phyloP scores from a whole-genome alignment of 2,888 invertebrate genomes.

The Aspidapion aeneum region DNA sequence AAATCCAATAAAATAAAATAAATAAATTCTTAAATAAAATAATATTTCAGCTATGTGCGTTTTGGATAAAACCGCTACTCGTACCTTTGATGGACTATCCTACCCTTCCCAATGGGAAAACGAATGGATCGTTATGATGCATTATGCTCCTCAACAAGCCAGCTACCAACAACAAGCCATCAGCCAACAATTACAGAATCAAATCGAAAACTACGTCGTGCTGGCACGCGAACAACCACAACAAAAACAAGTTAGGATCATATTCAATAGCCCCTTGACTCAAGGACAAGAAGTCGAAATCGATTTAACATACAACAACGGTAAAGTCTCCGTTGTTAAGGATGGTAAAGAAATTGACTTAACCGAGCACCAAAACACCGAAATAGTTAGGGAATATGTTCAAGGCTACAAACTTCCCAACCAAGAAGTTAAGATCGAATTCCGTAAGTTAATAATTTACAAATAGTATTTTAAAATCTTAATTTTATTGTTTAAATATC shows the following conservation, averaged over 20 bases:
- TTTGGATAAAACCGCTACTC: constrained; percentile 55
- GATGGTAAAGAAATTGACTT: constrained; percentile 45
- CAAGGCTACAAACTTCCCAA: constrained; percentile 49
- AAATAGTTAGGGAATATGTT: constrained; percentile 46
- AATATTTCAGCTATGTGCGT: constrained; percentile 49
- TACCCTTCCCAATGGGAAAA: constrained; percentile 52
- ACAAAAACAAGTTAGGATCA: constrained; percentile 49
- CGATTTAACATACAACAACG: constrained; percentile 34
- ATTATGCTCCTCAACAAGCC: constrained; percentile 45
- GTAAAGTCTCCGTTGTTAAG: constrained; percentile 33
- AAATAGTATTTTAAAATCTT: too few species aligned
- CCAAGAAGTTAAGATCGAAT: constrained; percentile 53
- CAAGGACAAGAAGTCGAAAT: constrained; percentile 44
- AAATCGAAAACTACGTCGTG: constrained; percentile 45
- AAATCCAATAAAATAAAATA: too few species aligned
- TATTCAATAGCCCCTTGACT: constrained; percentile 43
- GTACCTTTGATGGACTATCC: constrained; percentile 63
- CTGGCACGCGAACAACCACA: constrained; percentile 44
- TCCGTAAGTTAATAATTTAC: too few species aligned
- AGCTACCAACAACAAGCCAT: constrained; percentile 36
- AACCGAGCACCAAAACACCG: constrained; percentile 36
- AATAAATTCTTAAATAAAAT: too few species aligned
- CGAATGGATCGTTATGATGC: constrained; percentile 61
- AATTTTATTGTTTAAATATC: too few species aligned
- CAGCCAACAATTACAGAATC: constrained; percentile 38